These are phyloP conservation scores for Danio tinwini DNA, from an alignment of 2,797 vertebrate species.

Conservation along the genomic window DNA sequence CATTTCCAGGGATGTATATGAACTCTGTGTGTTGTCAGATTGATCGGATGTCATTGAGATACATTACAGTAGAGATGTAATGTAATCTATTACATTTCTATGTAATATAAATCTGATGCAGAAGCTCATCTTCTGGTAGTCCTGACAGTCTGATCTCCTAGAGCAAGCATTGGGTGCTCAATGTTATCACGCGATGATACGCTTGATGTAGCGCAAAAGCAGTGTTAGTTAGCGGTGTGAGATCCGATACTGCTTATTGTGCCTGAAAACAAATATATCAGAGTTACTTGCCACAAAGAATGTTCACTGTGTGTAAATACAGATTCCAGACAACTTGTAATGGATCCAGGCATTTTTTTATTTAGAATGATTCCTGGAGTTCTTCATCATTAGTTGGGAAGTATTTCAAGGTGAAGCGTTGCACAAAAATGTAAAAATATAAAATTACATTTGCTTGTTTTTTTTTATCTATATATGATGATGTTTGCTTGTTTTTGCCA, in stretches of 20 bases:
- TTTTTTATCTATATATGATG: too few species aligned
- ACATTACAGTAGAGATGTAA: too few species aligned
- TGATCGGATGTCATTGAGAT: constrained; percentile 11
- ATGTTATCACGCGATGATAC: constrained; percentile 20
- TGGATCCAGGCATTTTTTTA: background rate
- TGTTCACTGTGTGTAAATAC: background rate
- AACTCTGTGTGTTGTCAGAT: background rate
- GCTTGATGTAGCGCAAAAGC: background rate
- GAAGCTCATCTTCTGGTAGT: background rate
- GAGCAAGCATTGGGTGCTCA: constrained; percentile 27
- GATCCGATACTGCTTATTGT: constrained; percentile 20
- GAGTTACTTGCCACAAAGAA: background rate
- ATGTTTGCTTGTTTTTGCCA: too few species aligned
- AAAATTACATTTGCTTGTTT: too few species aligned
- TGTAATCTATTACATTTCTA: too few species aligned
- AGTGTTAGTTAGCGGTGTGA: constrained; percentile 5
- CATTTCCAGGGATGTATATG: background rate
- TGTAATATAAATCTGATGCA: background rate
- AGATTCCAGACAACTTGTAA: background rate
- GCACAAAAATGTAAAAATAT: too few species aligned
- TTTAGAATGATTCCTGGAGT: too few species aligned
- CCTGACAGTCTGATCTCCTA: background rate
- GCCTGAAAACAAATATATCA: background rate
- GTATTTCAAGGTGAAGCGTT: background rate
- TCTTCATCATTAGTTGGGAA: background rate